Evolutionary conservation across 2,113 vertebrate genomes (phyloP).

Genomic region (Pterocles gutturalis): DNA sequence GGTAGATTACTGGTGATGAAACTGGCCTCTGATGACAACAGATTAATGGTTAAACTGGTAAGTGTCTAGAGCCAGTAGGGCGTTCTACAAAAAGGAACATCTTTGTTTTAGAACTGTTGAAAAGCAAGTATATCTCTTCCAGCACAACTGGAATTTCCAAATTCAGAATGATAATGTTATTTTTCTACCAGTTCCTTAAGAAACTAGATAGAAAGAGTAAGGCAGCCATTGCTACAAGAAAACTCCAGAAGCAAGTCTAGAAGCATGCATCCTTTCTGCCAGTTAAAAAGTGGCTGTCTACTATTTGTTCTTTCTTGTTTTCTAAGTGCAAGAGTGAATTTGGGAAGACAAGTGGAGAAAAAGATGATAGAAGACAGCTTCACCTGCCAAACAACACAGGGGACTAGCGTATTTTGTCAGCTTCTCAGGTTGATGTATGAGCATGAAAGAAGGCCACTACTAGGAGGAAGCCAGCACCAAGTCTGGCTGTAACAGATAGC

Average conservation of each 20-base stretch:
- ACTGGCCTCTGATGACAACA: neutral
- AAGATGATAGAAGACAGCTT: neutral
- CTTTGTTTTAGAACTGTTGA: neutral
- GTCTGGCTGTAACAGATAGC: neutral
- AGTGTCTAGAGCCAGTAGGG: neutral
- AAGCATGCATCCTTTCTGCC: neutral
- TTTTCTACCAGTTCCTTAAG: neutral
- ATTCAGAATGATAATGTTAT: neutral
- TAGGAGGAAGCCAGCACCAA: neutral
- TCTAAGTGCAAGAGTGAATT: neutral
- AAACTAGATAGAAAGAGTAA: neutral
- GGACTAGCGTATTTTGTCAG: neutral
- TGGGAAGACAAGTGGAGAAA: neutral
- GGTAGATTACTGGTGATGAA: neutral
- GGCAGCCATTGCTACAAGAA: neutral
- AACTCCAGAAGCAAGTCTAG: neutral
- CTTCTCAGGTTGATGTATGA: neutral
- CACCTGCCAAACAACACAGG: neutral
- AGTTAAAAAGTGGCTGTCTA: neutral
- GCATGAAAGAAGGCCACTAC: neutral
- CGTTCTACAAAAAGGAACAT: accelerated
- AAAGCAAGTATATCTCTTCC: neutral
- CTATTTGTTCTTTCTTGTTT: neutral
- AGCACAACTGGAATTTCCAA: neutral
- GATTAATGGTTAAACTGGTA: neutral